Conservation (phyloP, 2,113 vertebrate genomes). For the Gallinago undulata region DNA sequence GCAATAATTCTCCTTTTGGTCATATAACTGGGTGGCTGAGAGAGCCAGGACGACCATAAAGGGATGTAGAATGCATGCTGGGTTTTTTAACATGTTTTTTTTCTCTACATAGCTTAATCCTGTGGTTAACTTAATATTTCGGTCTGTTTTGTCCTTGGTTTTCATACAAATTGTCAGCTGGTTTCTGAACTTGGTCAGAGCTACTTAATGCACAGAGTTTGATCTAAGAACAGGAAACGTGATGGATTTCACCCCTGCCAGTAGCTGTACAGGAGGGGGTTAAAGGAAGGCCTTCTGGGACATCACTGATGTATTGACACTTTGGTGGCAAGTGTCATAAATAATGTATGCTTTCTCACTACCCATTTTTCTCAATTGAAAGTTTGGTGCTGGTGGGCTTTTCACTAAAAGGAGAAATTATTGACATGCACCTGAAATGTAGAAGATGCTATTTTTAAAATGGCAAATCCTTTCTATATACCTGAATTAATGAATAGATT, state of each 20-base stretch:
- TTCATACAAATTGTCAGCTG: constrained; percentile 5
- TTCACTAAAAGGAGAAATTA: neutral
- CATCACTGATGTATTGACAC: neutral
- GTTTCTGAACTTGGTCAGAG: neutral
- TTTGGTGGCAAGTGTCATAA: neutral
- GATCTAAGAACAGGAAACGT: neutral
- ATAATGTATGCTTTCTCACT: neutral
- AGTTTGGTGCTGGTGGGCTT: neutral
- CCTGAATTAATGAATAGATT: neutral
- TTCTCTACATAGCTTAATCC: neutral
- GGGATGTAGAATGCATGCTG: neutral
- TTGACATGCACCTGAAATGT: neutral
- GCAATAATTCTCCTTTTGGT: neutral
- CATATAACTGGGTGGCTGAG: constrained; percentile 2
- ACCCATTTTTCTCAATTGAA: neutral
- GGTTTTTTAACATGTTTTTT: neutral
- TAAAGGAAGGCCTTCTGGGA: neutral
- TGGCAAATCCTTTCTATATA: neutral
- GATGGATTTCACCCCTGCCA: neutral
- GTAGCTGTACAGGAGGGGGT: neutral
- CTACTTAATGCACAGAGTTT: neutral
- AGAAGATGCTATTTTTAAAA: neutral
- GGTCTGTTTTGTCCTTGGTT: neutral
- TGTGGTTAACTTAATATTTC: constrained; percentile 23
- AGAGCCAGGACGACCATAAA: neutral